Base-by-base conservation (phyloP, 1,140 invertebrate species). In the Thalassaphorura encarpata region DNA sequence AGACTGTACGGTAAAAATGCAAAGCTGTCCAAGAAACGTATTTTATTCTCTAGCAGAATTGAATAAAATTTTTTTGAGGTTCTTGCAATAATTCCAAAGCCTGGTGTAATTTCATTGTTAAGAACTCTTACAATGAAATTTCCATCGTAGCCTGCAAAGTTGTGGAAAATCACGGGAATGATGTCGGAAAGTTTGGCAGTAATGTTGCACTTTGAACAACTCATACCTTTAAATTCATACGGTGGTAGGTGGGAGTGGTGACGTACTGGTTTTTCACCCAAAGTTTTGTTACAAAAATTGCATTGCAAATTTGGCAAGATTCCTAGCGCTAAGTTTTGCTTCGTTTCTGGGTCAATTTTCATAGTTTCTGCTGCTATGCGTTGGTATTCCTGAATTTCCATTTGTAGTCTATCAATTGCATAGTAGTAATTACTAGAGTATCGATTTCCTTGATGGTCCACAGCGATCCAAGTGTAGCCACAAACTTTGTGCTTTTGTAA, bases 211-310 rank as follows among this genome's bases (percentile, higher is more conserved):
- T 5, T 5, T 21, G 21, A 13, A 18, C 28, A 26, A 13, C 21
- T 26, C 11, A 47, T 13, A 5, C 45, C 45, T 27, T 47, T 11
- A 47, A 24, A 47, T 27, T 5, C 28, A 27, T 21, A 13, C 5
- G 23, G 19, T 26, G 23, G 45, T 13, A 4, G 11, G 26, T 47
- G 45, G 18, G 23, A 26, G 3, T 5, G 11, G 24, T 47, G 45
- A 8, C 24, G 23, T 8, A 5, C 19, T 47, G 23, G 19, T 33
- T 11, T n/a, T 27, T 24, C 15, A 4, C 26, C 21, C n/a, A 51
- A 33, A 27, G 27, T 2, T 27, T 56, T 46, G 23, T 51, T 18
- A 39, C 48, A 56, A 31, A 56, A 50, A n/a, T 40, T 49, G 27
- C 54, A 56, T 2, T 47, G 45, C 26, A 4, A 19, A 5, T 19